Conservation (phyloP, 1,140 invertebrate genomes). For the Caerostris darwini region DNA sequence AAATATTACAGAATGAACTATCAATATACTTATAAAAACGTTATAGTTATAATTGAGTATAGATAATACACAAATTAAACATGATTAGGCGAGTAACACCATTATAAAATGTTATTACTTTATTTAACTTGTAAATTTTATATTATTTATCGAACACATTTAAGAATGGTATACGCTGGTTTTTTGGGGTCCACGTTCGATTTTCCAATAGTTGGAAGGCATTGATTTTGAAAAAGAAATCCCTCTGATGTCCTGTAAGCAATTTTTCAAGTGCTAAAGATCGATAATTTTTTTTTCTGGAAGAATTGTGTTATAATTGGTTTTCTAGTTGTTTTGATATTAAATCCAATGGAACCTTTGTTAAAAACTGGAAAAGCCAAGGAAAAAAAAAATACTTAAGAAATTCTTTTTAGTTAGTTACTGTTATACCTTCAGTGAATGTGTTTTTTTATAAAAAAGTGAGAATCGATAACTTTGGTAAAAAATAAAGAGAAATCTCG, state of each 20-base stretch:
- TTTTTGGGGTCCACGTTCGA: not conserved
- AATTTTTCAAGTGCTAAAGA: not conserved
- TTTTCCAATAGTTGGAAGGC: not conserved
- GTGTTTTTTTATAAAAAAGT: not conserved
- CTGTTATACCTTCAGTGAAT: not conserved
- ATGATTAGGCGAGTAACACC: too few species aligned
- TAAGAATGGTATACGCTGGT: not conserved
- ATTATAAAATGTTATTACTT: too few species aligned
- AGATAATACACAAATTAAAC: too few species aligned
- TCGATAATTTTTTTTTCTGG: not conserved
- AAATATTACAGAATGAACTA: too few species aligned
- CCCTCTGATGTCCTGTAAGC: not conserved
- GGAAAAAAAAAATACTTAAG: not conserved
- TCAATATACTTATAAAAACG: too few species aligned
- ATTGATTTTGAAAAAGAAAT: not conserved
- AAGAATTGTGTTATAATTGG: conserved; percentile 15
- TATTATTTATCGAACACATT: not conserved
- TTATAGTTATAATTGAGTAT: too few species aligned
- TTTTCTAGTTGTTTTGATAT: not conserved
- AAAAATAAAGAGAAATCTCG: too few species aligned
- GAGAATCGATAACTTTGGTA: not conserved
- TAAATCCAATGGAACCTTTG: not conserved
- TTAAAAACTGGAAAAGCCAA: not conserved
- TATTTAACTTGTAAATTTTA: too few species aligned
- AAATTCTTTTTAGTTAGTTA: not conserved